Percentiles rank a stretch among this genome's conserved stretches.
These are phyloP conservation scores for Drosophila macrothrix DNA, from an alignment of 2,888 invertebrate species.

Conservation along the genomic window DNA sequence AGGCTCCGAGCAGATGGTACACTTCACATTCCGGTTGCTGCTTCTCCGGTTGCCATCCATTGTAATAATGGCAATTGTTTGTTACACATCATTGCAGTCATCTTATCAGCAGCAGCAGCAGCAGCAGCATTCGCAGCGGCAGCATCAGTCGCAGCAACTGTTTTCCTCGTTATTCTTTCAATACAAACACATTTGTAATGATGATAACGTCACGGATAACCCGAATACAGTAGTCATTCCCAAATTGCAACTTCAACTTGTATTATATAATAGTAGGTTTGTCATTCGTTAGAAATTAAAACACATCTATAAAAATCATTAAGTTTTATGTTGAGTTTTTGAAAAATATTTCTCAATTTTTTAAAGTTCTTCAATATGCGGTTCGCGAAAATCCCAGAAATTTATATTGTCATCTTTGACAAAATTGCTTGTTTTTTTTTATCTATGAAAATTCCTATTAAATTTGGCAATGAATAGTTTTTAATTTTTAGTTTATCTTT, in stretches of 20 bases:
- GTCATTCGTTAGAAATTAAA: background rate
- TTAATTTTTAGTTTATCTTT: background rate
- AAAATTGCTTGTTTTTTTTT: background rate
- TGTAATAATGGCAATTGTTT: slow-evolving; percentile 19
- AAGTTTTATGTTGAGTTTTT: background rate
- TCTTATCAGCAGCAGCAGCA: slow-evolving; percentile 37
- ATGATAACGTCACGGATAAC: background rate
- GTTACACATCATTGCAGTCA: background rate
- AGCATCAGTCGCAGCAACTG: background rate
- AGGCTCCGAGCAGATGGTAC: slow-evolving; percentile 59
- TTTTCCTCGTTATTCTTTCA: background rate
- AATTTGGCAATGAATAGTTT: background rate
- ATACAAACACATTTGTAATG: background rate
- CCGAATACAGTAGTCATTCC: background rate
- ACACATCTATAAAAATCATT: background rate
- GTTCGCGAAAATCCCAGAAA: background rate
- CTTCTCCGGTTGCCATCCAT: slow-evolving; percentile 26
- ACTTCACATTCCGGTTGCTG: slow-evolving; percentile 25
- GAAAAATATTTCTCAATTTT: background rate
- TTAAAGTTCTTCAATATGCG: background rate
- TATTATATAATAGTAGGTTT: background rate
- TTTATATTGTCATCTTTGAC: background rate
- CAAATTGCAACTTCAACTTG: background rate
- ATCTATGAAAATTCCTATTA: background rate
- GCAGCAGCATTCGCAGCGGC: background rate